phyloP scores from a whole-genome alignment of 2,888 invertebrate species.

The Parapristionchus giblindavisi region DNA sequence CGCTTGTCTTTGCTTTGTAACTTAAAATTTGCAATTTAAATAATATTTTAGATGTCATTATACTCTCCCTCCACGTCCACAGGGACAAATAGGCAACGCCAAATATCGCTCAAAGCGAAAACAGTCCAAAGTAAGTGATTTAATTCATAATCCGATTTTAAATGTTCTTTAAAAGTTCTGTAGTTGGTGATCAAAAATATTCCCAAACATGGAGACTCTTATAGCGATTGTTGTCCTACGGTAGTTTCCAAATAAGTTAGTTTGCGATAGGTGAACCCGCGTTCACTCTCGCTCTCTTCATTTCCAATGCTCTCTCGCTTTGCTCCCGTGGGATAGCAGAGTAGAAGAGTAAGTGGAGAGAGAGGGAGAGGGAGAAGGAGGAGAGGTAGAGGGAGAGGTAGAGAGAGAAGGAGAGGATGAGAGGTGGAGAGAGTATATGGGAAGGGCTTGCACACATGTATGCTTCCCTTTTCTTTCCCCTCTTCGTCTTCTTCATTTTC shows the following conservation, averaged over 20 bases:
- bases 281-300: not conserved
- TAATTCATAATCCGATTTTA: not conserved
- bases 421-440: too few relatives aligned
- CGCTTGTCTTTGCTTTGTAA: not conserved
- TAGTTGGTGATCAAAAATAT: not conserved
- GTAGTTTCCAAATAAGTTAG: not conserved
- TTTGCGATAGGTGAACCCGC: constrained; percentile 16
- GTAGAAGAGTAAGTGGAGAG: too few relatives aligned
- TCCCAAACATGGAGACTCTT: too few relatives aligned
- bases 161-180: not conserved
- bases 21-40: not conserved
- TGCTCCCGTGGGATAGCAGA: not conserved
- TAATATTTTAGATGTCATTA: constrained; percentile 25
- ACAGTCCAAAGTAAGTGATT: constrained; percentile 24
- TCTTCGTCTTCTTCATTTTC: too few relatives aligned
- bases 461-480: not conserved
- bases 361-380: too few relatives aligned
- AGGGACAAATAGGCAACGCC: constrained; percentile 9
- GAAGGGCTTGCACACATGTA: too few relatives aligned
- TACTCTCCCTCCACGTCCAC: constrained; percentile 21
- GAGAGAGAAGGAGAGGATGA: too few relatives aligned
- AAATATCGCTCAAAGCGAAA: constrained; percentile 34
- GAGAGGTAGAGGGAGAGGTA: too few relatives aligned
- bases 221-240: not conserved
- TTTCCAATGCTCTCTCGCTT: constrained; percentile 1